Evolutionary conservation across 1,140 invertebrate species (phyloP).

Genomic region (Eueides isabella): DNA sequence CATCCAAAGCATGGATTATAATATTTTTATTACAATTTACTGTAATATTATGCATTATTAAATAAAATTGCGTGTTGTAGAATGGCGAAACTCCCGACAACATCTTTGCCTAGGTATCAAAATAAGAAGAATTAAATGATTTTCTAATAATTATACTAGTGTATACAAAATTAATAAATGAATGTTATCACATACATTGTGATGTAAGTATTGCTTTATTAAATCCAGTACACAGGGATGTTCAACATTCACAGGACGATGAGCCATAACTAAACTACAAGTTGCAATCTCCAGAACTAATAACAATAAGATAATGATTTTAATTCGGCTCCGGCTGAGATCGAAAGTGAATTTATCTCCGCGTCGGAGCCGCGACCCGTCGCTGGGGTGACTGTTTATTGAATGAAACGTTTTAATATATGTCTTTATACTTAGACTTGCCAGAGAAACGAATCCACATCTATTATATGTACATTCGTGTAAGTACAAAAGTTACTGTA

Average conservation of each 20-base stretch:
- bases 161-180: neutral
- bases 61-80: too few species aligned
- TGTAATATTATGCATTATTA: too few species aligned
- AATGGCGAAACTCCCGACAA: too few species aligned
- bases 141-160: too few species aligned
- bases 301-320: conserved; percentile 28
- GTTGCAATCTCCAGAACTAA: conserved; percentile 13
- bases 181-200: neutral
- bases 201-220: neutral
- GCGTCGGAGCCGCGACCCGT: conserved; percentile 45
- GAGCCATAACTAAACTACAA: conserved; percentile 29
- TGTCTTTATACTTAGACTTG: too few species aligned
- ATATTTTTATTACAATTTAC: too few species aligned
- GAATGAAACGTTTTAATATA: neutral
- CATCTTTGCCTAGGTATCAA: too few species aligned
- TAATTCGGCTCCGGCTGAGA: conserved; percentile 27
- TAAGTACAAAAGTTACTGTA: too few species aligned
- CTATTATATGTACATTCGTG: too few species aligned
- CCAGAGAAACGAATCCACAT: too few species aligned
- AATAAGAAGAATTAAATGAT: too few species aligned
- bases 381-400: conserved; percentile 8
- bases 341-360: conserved; percentile 35
- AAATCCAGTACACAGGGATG: neutral
- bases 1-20: too few species aligned
- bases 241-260: neutral